phyloP scores from a whole-genome alignment of 1,140 invertebrate species.

The Drosophila mayri region DNA sequence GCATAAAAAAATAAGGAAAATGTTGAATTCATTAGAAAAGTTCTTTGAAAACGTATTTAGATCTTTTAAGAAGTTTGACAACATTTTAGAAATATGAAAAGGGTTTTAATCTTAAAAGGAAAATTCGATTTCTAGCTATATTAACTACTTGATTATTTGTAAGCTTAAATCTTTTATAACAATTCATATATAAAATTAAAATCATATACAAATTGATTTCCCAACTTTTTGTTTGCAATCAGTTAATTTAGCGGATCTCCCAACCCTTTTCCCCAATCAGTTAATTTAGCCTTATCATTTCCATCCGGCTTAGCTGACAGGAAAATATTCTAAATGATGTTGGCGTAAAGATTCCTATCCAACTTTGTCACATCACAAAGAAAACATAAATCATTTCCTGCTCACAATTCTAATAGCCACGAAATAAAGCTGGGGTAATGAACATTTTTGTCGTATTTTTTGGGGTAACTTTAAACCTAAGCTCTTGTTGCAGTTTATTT shows the following conservation, averaged over 20 bases:
- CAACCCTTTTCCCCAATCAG: constrained; percentile 6
- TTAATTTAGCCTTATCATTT: constrained; percentile 40
- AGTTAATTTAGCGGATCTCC: neutral
- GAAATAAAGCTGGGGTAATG: constrained; percentile 2
- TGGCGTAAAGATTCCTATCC: constrained; percentile 1
- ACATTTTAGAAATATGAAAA: no score
- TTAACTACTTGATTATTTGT: neutral
- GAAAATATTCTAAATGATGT: constrained; percentile 47
- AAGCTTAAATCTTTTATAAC: no score
- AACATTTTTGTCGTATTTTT: constrained; percentile 8
- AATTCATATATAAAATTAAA: no score
- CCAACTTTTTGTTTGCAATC: neutral
- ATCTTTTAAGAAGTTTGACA: neutral
- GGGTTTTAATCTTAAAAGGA: neutral
- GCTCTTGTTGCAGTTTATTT: constrained; percentile 43
- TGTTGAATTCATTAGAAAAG: constrained; percentile 5
- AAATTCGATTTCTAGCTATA: neutral
- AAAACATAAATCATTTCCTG: constrained; percentile 61
- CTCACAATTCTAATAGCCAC: constrained; percentile 41
- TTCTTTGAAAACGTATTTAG: neutral
- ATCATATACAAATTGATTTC: no score
- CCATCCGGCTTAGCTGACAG: constrained; percentile 45
- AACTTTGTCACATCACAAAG: constrained; percentile 43
- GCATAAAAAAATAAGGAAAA: neutral
- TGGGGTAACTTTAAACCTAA: constrained; percentile 25